Evolutionary conservation across 2,888 invertebrate genomes (phyloP).

Genomic region (Drosophila flavopinicola): DNA sequence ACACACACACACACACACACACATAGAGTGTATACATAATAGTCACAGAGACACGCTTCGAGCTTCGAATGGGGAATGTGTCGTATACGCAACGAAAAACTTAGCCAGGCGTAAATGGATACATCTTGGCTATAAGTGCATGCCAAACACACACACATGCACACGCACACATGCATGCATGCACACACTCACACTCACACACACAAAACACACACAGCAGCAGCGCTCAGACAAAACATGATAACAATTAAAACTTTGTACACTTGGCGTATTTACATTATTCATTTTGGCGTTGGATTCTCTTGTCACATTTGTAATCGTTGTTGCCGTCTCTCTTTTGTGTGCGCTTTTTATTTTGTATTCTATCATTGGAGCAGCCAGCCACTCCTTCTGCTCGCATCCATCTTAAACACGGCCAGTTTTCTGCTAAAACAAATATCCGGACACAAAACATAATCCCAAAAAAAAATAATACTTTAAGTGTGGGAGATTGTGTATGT

Average conservation of each 20-base stretch:
- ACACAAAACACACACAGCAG: conserved; percentile 1
- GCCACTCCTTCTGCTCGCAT: conserved; percentile 4
- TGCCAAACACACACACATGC: conserved; percentile 20
- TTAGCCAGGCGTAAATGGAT: conserved; percentile 79
- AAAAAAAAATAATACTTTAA: conserved; percentile 22
- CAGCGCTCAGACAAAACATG: conserved; percentile 71
- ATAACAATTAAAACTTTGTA: conserved; percentile 80
- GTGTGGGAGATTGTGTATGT: conserved; percentile 1
- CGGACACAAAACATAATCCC: conserved; percentile 16
- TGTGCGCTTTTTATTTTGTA: conserved; percentile 18
- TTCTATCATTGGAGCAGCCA: conserved; percentile 22
- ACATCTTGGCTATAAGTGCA: conserved; percentile 76
- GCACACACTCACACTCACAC: conserved; percentile 3
- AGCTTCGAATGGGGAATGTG: conserved; percentile 69
- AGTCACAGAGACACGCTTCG: conserved; percentile 48
- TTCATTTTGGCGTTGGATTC: conserved; percentile 77
- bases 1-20: conserved; percentile 17
- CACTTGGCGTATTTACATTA: conserved; percentile 80
- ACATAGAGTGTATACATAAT: conserved; percentile 4
- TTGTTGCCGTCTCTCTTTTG: conserved; percentile 8
- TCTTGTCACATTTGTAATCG: conserved; percentile 72
- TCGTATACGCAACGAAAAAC: conserved; percentile 79
- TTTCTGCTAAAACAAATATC: conserved; percentile 50
- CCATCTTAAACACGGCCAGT: conserved; percentile 1
- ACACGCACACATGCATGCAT: conserved; percentile 4